Conservation (phyloP, 2,888 invertebrate genomes). For the Drosophila ustulata region DNA sequence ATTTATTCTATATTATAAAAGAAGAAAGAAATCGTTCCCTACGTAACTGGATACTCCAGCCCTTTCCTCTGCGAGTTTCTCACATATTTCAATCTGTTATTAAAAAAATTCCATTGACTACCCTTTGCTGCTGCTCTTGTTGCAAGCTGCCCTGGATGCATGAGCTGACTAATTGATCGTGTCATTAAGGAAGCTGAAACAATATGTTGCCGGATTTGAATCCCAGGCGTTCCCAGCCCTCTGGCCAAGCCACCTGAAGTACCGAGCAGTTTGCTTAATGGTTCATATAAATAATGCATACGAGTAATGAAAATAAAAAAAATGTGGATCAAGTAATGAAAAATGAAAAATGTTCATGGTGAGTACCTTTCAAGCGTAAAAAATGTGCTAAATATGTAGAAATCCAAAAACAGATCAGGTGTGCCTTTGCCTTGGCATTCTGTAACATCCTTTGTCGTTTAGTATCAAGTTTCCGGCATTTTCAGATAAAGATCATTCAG, state of each 20-base stretch:
- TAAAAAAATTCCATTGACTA: constrained; percentile 3
- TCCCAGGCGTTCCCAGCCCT: constrained; percentile 4
- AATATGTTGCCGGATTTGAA: constrained; percentile 5
- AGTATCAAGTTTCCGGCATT: constrained; percentile 62
- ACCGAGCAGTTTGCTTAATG: constrained; percentile 6
- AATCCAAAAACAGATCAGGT: constrained; percentile 34
- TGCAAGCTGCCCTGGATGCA: background rate
- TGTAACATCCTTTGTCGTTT: constrained; percentile 33
- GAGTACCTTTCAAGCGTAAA: constrained; percentile 32
- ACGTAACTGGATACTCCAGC: background rate
- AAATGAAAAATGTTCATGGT: constrained; percentile 14
- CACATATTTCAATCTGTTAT: background rate
- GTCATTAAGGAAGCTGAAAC: constrained; percentile 16
- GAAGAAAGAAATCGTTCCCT: background rate
- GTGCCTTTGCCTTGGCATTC: constrained; percentile 22
- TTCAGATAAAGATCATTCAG: constrained; percentile 37
- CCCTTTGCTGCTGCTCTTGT: constrained; percentile 3
- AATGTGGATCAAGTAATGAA: constrained; percentile 11
- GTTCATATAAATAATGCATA: constrained; percentile 1
- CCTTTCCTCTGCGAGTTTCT: background rate
- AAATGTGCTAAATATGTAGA: constrained; percentile 31
- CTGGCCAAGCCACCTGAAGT: background rate
- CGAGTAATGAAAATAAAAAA: background rate
- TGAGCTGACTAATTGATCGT: background rate
- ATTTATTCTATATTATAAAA: background rate